Evolutionary conservation across 2,113 vertebrate genomes (phyloP), one percentile per base, ranked within the genome.

Genomic region (Myiagra hebetior): DNA sequence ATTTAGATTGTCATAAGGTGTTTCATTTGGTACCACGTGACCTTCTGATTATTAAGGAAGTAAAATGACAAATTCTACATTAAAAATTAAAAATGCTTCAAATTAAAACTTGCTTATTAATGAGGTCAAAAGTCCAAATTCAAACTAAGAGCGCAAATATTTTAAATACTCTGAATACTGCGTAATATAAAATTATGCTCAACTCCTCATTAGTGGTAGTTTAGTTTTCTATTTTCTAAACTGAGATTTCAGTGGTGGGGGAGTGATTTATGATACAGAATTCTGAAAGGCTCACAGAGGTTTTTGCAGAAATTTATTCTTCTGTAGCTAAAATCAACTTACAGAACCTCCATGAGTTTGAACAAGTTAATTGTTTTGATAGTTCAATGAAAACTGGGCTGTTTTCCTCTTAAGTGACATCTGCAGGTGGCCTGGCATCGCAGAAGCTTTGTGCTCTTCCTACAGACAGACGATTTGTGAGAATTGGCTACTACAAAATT

Each of bases 1-100:
- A 89, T 87, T 96, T 68, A 44, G 31, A 75, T 37, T 91, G 79
- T 74, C 60, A 74, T 74, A 80, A 90, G 44, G 35, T 83, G 31
- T 90, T 94, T 74, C 33, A 84, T 57, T 49, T 83, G 30, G 10
- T 80, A 85, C 15, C 42, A 86, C 28, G 20, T 56, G 50, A 86
- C 83, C 50, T 87, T 72, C 62, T 88, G 39, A 83, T 86, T 88
- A 74, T 86, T 77, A 92, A 72, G 20, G n/a, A 92, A 87, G 65
- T 42, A 86, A 90, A 96, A 67, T 0, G 2, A 86, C 33, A 56
- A 94, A 70, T 35, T 24, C 21, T 65, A 24, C 33, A 74, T 65
- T 88, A 94, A 91, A 92, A 92, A 92, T 77, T 62, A 94, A 90
- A 85, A 74, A 13, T 17, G 6, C 16, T 91, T 89, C 59, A 56